phyloP scores from a whole-genome alignment of 2,797 vertebrate species.

The Poeciliopsis presidionis region DNA sequence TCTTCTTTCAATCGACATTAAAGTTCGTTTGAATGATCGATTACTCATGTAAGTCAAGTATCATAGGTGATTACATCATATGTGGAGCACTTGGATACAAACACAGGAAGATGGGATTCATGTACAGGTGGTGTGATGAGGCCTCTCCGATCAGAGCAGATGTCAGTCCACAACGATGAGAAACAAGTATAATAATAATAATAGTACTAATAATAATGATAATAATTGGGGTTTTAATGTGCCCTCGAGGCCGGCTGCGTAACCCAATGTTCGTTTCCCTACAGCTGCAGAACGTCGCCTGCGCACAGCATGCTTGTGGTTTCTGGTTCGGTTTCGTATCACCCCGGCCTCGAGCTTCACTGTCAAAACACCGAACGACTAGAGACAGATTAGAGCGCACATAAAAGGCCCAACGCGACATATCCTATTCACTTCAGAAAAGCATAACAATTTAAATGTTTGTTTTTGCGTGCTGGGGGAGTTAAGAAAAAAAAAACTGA shows the following conservation, averaged over 20 bases:
- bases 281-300: slow-evolving; percentile 62
- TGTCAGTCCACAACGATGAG: not conserved
- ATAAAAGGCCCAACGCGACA: slow-evolving; percentile 26
- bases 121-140: not conserved
- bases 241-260: slow-evolving; percentile 14
- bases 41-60: not conserved
- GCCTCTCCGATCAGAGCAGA: slow-evolving; percentile 2
- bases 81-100: no score
- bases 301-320: slow-evolving; percentile 72
- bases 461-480: slow-evolving; percentile 10
- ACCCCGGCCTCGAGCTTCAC: slow-evolving; percentile 58
- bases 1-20: not conserved
- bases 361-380: slow-evolving; percentile 65
- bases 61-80: not conserved
- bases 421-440: slow-evolving; percentile 31
- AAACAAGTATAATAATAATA: not conserved
- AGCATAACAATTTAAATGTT: slow-evolving; percentile 34
- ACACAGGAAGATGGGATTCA: not conserved
- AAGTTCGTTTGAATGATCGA: not conserved
- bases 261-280: slow-evolving; percentile 49
- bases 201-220: not conserved
- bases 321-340: slow-evolving; percentile 74
- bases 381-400: slow-evolving; percentile 55
- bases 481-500: not conserved
- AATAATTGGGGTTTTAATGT: slow-evolving; percentile 10